Evolutionary conservation across 2,113 vertebrate genomes (phyloP).

Genomic region (Pelvicachromis taeniatus): DNA sequence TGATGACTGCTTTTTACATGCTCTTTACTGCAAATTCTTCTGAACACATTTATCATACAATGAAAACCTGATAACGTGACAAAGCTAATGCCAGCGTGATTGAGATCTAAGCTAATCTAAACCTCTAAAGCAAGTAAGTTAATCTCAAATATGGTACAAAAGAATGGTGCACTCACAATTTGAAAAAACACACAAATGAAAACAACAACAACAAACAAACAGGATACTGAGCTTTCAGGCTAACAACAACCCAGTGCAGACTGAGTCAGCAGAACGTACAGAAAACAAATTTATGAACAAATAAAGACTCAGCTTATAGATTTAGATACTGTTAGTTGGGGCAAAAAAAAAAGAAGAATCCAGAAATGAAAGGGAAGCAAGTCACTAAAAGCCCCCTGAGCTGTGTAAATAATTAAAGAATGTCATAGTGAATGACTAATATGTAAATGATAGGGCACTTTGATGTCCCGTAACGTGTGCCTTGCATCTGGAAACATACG

Average conservation of each 20-base stretch:
- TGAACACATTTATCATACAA: not conserved
- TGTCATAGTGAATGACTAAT: slow-evolving; percentile 39
- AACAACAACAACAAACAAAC: not conserved
- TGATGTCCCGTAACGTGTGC: slow-evolving; percentile 48
- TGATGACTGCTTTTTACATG: not conserved
- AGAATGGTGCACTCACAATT: rapidly evolving
- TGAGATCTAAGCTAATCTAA: not conserved
- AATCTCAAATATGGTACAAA: not conserved
- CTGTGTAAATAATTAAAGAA: not conserved
- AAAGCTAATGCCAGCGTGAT: rapidly evolving
- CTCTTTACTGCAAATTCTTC: not conserved
- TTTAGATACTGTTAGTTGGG: not conserved
- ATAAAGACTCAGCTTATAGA: not conserved
- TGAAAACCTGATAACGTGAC: not conserved
- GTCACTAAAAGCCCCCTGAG: not conserved
- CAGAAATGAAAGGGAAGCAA: not conserved
- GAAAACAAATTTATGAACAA: not conserved
- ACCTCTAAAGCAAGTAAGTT: not conserved
- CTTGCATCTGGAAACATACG: slow-evolving; percentile 53
- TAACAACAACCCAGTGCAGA: not conserved
- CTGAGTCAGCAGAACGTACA: not conserved
- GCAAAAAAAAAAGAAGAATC: not conserved
- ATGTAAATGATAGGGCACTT: slow-evolving; percentile 54
- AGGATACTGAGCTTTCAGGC: too few species aligned
- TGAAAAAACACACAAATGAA: not conserved